These are phyloP conservation scores for Aphis gossypii DNA, from an alignment of 1,140 invertebrate species.

Conservation along the genomic window DNA sequence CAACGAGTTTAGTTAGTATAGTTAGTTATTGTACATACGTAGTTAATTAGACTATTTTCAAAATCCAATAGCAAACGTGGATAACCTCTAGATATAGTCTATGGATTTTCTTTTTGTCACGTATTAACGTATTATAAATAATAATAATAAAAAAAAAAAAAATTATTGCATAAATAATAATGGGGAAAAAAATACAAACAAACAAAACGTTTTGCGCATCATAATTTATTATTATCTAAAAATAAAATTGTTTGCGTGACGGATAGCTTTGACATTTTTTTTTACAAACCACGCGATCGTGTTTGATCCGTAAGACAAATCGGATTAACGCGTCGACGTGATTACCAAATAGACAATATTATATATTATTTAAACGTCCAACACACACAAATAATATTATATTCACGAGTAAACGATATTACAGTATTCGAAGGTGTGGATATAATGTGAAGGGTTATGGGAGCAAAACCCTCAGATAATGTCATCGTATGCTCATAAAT, in stretches of 20 bases:
- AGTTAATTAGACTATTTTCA: background rate
- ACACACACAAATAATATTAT: background rate
- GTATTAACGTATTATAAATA: background rate
- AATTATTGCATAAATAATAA: background rate
- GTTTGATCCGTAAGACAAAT: background rate
- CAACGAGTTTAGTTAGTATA: background rate
- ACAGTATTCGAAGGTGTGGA: background rate
- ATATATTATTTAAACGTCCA: background rate
- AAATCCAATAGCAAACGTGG: background rate
- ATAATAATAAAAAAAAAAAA: background rate
- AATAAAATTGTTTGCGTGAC: background rate
- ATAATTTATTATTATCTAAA: conserved; percentile 7
- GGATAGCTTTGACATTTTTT: conserved; percentile 1
- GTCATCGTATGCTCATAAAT: background rate
- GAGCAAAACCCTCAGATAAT: background rate
- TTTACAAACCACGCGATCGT: background rate
- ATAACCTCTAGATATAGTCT: background rate
- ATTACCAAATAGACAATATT: background rate
- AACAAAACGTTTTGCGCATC: background rate
- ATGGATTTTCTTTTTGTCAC: background rate
- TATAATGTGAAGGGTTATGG: background rate
- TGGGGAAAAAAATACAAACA: background rate
- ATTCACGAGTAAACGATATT: background rate
- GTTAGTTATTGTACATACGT: background rate
- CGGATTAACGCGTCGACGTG: background rate